phyloP scores from a whole-genome alignment of 35 echinoderm and acorn worm genomes.

The Heliocidaris erythrogramma region DNA sequence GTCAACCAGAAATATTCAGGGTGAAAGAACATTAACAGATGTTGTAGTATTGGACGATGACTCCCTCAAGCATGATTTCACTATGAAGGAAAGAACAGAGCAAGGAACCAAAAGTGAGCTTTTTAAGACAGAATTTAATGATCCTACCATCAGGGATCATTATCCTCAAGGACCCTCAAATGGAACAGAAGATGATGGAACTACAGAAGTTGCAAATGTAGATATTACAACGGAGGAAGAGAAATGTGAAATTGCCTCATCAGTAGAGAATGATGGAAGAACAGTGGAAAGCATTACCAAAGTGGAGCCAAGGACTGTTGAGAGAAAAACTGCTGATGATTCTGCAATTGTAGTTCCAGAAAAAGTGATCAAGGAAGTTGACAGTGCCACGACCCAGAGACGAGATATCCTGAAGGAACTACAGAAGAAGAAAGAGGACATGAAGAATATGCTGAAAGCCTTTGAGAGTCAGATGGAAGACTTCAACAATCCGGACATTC shows the following conservation, averaged over 20 bases:
- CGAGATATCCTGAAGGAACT: neutral
- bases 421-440: neutral
- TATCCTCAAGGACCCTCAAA: neutral
- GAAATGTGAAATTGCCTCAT: neutral
- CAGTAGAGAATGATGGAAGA: neutral
- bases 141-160: neutral
- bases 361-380: neutral
- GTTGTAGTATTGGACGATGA: neutral
- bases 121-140: neutral
- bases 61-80: neutral
- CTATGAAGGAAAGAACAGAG: neutral
- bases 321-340: neutral
- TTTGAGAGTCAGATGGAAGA: constrained; percentile 2
- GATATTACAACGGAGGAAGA: neutral
- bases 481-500: neutral
- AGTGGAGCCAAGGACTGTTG: neutral
- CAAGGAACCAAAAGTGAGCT: neutral
- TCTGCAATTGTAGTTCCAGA: neutral
- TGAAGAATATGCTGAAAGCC: neutral
- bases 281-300: neutral
- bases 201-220: neutral
- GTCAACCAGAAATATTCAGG: neutral
- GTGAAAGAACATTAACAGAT: neutral
- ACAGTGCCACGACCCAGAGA: neutral
- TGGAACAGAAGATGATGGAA: neutral